A percentile compares a stretch with the other conserved stretches of the same genome.
phyloP scores from a whole-genome alignment of 2,797 vertebrate species.

The Sebastes umbrosus region DNA sequence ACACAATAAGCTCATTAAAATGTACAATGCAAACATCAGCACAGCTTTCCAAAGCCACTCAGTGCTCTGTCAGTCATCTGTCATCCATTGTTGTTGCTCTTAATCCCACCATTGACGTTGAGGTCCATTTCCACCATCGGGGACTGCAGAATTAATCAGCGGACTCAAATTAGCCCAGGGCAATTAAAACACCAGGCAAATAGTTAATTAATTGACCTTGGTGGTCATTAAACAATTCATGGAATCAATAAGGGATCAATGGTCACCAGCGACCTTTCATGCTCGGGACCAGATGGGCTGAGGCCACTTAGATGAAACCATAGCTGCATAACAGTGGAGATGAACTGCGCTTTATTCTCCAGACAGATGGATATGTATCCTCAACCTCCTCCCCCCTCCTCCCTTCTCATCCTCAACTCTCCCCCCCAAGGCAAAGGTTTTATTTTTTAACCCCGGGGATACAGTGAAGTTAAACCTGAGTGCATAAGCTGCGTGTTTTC shows the following conservation, averaged over 20 bases:
- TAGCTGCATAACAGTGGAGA: slow-evolving; percentile 62
- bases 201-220: slow-evolving; percentile 79
- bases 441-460: slow-evolving; percentile 50
- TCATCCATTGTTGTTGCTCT: slow-evolving; percentile 68
- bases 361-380: slow-evolving; percentile 73
- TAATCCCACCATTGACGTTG: slow-evolving; percentile 69
- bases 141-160: slow-evolving; percentile 67
- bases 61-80: slow-evolving; percentile 71
- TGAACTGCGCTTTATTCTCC: slow-evolving; percentile 53
- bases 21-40: slow-evolving; percentile 61
- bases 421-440: slow-evolving; percentile 10
- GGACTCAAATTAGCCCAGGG: slow-evolving; percentile 74
- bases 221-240: slow-evolving; percentile 78
- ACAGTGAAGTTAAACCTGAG: slow-evolving; percentile 26
- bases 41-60: slow-evolving; percentile 79
- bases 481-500: not conserved
- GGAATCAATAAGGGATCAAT: slow-evolving; percentile 78
- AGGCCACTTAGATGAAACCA: slow-evolving; percentile 68
- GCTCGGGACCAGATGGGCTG: slow-evolving; percentile 73
- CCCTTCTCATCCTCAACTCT: slow-evolving; percentile 8
- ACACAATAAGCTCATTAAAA: slow-evolving; percentile 70
- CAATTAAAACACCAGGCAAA: slow-evolving; percentile 75
- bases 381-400: not conserved
- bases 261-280: slow-evolving; percentile 66
- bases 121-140: slow-evolving; percentile 60